phyloP scores from a whole-genome alignment of 2,113 vertebrate species.

The Lamprotornis superbus region DNA sequence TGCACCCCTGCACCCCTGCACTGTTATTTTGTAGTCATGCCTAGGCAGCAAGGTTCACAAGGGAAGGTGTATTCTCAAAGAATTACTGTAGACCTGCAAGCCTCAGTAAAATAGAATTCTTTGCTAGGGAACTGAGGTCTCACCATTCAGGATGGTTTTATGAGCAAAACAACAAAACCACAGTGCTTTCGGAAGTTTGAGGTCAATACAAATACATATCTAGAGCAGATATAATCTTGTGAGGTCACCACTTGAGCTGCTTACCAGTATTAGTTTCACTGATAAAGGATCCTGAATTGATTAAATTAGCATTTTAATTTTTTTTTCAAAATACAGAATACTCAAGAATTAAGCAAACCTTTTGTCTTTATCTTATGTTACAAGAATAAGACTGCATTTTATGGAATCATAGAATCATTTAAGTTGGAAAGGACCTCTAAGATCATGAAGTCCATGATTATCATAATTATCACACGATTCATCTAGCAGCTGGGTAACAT shows the following conservation, averaged over 20 bases:
- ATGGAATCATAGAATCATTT: neutral
- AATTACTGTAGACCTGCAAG: neutral
- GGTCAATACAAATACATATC: neutral
- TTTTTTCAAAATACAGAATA: neutral
- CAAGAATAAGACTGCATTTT: neutral
- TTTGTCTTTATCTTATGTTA: neutral
- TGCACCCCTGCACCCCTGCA: neutral
- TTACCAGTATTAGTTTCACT: neutral
- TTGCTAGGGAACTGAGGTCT: neutral
- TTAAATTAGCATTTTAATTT: neutral
- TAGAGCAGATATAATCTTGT: neutral
- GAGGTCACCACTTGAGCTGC: neutral
- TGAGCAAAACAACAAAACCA: neutral
- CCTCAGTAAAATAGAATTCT: neutral
- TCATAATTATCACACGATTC: neutral
- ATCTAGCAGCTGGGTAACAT: neutral
- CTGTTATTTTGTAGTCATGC: neutral
- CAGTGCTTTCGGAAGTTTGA: fast-evolving
- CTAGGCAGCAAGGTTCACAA: neutral
- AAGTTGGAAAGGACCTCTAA: neutral
- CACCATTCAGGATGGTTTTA: neutral
- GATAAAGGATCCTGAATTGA: neutral
- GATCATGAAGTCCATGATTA: neutral
- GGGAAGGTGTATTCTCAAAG: neutral
- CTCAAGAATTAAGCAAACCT: neutral